Base-by-base conservation (phyloP, 2,113 vertebrate species). In the Nerophis ophidion region DNA sequence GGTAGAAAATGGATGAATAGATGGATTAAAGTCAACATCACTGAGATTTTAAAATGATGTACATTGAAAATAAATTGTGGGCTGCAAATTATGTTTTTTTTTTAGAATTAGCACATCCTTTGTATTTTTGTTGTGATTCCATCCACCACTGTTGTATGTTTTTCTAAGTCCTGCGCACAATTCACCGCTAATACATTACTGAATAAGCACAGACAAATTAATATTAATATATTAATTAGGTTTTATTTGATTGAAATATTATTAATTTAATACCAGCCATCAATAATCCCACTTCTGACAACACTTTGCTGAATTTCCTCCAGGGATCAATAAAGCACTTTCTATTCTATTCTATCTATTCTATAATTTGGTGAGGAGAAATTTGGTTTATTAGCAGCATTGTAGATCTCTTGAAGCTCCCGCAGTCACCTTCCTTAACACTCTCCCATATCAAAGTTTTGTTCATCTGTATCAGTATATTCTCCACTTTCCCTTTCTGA, bases 141-240 rank as follows among this genome's bases (percentile, higher is more conserved):
- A 35, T 14, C 14, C 51, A 53, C 7, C 14, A 5, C 51, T 36
- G 33, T 9, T 53, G 15, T 38, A 34, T 42, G 54, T n/a, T 56
- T 56, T 38, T 56, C n/a, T 38, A 42, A n/a, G 42, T 15, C 58
- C 67, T 62, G 16, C 72, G 65, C 73, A 61, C 78, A 61, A 42
- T 59, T 67, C 40, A 2, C 48, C 65, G 55, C 77, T 76, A 69
- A 71, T 65, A 76, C 78, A 70, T 85, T 73, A 49, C 66, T 79
- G 65, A 84, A 84, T 75, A 79, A 78, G 71, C 57, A 46, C 69
- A 72, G 74, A 68, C 66, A 53, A n/a, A n/a, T n/a, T n/a, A n/a
- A n/a, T n/a, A n/a, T n/a, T n/a, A n/a, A 52, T 10, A 80, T 85
- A 87, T 84, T 85, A 84, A 78, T 81, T 84, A 81, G 79, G 73